Evolutionary conservation across 2,888 invertebrate genomes (phyloP).

Genomic region (Liodrosophila aerea): DNA sequence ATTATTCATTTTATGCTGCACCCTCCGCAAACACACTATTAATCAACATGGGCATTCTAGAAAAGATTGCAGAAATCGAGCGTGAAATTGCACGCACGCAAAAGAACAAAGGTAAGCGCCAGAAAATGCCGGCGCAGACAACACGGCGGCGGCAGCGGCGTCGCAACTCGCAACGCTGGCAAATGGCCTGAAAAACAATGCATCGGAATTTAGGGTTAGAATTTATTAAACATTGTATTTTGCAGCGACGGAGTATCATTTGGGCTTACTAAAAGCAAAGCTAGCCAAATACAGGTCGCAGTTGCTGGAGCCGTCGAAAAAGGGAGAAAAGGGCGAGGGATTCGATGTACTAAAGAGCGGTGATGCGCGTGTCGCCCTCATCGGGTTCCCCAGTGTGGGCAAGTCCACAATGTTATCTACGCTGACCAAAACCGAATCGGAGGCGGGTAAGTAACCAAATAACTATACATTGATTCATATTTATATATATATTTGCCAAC

Average conservation of each 20-base stretch:
- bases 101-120: slow-evolving; percentile 95
- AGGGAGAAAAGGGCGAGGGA: slow-evolving; percentile 97
- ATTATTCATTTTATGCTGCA: slow-evolving; percentile 59
- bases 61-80: slow-evolving; percentile 99
- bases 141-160: too few relatives aligned
- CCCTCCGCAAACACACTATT: too few relatives aligned
- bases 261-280: slow-evolving; percentile 98
- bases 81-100: slow-evolving; percentile 99
- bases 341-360: slow-evolving; percentile 99
- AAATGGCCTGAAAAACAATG: slow-evolving; percentile 11
- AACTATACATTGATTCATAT: too few relatives aligned
- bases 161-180: slow-evolving; percentile 61
- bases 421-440: slow-evolving; percentile 97
- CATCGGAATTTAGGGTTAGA: slow-evolving; percentile 76
- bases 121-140: slow-evolving; percentile 42
- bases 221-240: slow-evolving; percentile 31
- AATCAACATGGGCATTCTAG: slow-evolving; percentile 95
- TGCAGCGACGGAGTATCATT: slow-evolving; percentile 98
- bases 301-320: slow-evolving; percentile 96
- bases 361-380: slow-evolving; percentile 98
- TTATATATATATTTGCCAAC: too few relatives aligned
- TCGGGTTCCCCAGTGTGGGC: slow-evolving; percentile 95
- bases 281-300: slow-evolving; percentile 97
- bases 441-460: slow-evolving; percentile 84
- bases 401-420: slow-evolving; percentile 96